Base-by-base conservation (phyloP, 2,888 invertebrate genomes). In the Encarsia formosa region DNA sequence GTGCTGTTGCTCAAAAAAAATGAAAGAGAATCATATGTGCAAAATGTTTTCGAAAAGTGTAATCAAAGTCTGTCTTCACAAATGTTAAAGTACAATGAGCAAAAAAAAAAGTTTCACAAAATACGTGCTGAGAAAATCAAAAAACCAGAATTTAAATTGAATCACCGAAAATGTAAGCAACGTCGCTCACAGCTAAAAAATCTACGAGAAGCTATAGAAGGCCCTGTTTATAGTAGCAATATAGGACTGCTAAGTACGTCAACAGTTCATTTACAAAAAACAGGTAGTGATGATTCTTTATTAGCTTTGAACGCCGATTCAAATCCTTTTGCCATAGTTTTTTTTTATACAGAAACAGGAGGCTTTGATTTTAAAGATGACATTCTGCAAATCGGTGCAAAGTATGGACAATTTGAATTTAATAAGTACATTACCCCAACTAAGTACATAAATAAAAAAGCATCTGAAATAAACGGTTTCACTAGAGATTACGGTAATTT, bases 1-100 rank as follows among this genome's bases (percentile, higher is more conserved):
- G 34, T 19, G 35, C 57, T 4, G 56, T 57, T 6, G 43, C 39
- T 20, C 56, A 61, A n/a, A 61, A 59, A n/a, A 37, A 59, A 59
- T 49, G 9, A 24, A 23, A 54, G 51, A 35, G 48, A 49, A 20
- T 23, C 38, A 22, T 61, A 57, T 40, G 44, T 59, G 9, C 34
- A 34, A 34, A 31, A 49, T 11, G 40, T 40, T 9, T 34, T 41
- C 5, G 19, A 46, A 20, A 40, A 34, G 19, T 15, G 42, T n/a
- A 15, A 26, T 16, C 13, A 54, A 24, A 46, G 29, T 47, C 32
- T 40, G 13, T 37, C 37, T 19, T 5, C 15, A 19, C 18, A 37
- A 5, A 19, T 37, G 19, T 18, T 8, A 5, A 37, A 37, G 19
- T 18, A 37, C 4, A 37, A 16, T 5, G 37, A n/a, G n/a, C n/a